Evolutionary conservation across 2,113 vertebrate species (phyloP), one percentile per base, ranked within the genome.

Genomic region (Forbesichthys agassizii): DNA sequence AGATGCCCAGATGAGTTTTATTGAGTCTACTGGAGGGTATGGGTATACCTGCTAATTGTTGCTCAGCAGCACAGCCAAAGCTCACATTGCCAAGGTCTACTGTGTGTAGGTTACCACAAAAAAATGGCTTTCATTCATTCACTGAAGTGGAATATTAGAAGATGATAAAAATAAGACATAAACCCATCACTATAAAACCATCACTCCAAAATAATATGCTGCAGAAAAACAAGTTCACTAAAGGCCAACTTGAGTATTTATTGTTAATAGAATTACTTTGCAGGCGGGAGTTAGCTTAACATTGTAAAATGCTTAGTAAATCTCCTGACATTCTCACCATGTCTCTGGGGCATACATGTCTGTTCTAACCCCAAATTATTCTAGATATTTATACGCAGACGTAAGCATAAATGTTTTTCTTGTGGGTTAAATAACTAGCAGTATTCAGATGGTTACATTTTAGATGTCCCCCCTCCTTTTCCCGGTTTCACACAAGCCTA

Each of bases 311-410:
- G 36, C 36, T 42, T 42, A 42, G 36, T 42, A 74, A 51, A 82
- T 66, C 79, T 48, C 71, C 72, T 75, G 73, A 83, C 83, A 80
- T 87, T 87, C 80, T 53, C 76, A 74, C 82, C 77, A 51, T 72
- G 55, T 74, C 62, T 60, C 75, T 71, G 76, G 70, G 73, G 69
- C 61, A 82, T 73, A 86, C 66, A 78, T 79, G 66, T 79, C 78
- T 81, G 79, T 75, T 82, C 80, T 71, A 74, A 89, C 86, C 86
- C 82, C 84, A 86, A 83, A 75, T 78, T 58, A 80, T 85, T 88
- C 67, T 64, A 80, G 80, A 85, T 83, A 84, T 88, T 75, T 86
- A 78, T 83, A 74, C 75, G 74, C 75, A 74, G 73, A 85, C 66
- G 33, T 68, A 73, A 61, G 68, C 73, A 73, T 69, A 49, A 74